Percentiles rank a stretch among this genome's conserved stretches.
These are phyloP conservation scores for Panulirus ornatus DNA, from an alignment of 1,140 invertebrate species.

Conservation along the genomic window DNA sequence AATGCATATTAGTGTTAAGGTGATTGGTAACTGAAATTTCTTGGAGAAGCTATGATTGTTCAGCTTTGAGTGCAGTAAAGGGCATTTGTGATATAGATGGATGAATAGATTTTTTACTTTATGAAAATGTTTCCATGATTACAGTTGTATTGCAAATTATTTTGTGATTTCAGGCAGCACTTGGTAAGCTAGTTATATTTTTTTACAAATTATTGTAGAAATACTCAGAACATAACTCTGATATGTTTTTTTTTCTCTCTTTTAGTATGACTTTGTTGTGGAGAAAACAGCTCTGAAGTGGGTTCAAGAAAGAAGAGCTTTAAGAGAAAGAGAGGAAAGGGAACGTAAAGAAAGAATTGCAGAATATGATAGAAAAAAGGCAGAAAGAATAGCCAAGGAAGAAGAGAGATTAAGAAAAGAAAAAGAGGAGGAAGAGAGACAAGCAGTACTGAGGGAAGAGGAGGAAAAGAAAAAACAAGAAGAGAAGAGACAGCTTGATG, in stretches of 20 bases:
- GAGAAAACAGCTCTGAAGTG: constrained; percentile 51
- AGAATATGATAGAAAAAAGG: constrained; percentile 58
- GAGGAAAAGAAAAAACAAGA: constrained; percentile 50
- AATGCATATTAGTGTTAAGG: neutral
- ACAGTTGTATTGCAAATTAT: no score
- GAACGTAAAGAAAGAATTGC: constrained; percentile 59
- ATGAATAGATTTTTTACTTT: neutral
- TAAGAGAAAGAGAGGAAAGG: constrained; percentile 64
- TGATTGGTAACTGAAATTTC: no score
- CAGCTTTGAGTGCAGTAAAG: no score
- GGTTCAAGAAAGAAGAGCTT: constrained; percentile 54
- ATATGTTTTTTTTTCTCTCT: no score
- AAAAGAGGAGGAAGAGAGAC: constrained; percentile 61
- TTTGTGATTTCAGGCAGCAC: no score
- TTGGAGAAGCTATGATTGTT: no score
- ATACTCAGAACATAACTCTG: no score
- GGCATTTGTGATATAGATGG: neutral
- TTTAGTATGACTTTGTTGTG: constrained; percentile 66
- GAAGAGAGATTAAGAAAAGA: constrained; percentile 49
- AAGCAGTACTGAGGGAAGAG: constrained; percentile 38
- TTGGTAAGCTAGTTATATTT: no score
- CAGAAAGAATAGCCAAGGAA: constrained; percentile 47
- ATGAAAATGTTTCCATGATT: no score
- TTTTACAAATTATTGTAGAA: no score
- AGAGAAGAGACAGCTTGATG: constrained; percentile 42